Base-by-base conservation (phyloP, 2,797 vertebrate species). In the Sebastes glaucus region DNA sequence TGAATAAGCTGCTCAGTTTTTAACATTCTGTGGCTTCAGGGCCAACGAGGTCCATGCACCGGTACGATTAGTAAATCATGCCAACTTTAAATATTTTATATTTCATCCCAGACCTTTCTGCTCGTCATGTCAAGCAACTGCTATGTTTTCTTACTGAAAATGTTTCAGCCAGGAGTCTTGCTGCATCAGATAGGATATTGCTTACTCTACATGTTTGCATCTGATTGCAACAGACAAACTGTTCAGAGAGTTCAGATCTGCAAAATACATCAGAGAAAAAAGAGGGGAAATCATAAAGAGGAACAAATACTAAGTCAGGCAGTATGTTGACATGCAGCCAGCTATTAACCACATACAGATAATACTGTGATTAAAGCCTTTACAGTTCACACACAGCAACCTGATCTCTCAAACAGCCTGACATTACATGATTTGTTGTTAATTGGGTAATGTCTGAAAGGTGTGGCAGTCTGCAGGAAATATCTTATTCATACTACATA, bases 51-150 rank as follows among this genome's bases (percentile, higher is more conserved):
- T 80, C 61, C 33, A 72, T 4, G 59, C 69, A 74, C 38, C 20
- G 1, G 46, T 42, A 20, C 6, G 32, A 88, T 79, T 62, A 82
- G 78, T 73, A 84, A 81, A 87, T 74, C 82, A 87, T 71, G 49
- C 9, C 64, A 67, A 72, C 66, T 78, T 85, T 85, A 78, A 88
- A 88, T 90, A 75, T 85, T 89, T 81, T 30, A 85, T 20, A 59
- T 18, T 56, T 59, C 28, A 62, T 22, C 57, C 16, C 13, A 71
- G 82, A 71, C 53, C 23, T 46, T 70, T 64, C 68, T 72, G 55
- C 32, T 33, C 30, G 1, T 74, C 69, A 32, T 28, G 20, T 62
- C 3, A 3, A 77, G 32, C 22, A 57, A 11, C n/a, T 25, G 59
- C 60, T 56, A 30, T 20, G 6, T 33, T 76, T 78, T 60, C 7